Percentiles rank a stretch among this genome's conserved stretches.
Evolutionary conservation across 2,113 vertebrate species (phyloP).

Genomic region (Notarius quadriscutis): DNA sequence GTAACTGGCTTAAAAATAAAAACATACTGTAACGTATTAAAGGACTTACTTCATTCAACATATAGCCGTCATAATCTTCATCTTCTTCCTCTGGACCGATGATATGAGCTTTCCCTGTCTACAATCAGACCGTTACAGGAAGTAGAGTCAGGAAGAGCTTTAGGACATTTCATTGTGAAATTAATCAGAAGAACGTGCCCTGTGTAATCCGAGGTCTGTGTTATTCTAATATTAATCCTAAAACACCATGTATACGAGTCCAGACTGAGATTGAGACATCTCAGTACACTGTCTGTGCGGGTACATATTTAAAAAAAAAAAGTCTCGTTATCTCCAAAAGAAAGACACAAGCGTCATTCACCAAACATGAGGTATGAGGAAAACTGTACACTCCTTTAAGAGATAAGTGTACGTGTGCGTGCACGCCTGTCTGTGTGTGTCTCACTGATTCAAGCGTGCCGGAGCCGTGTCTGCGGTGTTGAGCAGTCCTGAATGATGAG

Average conservation of each 20-base stretch:
- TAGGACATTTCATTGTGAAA: background rate
- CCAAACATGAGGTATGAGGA: background rate
- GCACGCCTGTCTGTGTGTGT: background rate
- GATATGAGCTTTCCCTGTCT: slow-evolving; percentile 76
- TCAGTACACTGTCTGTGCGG: background rate
- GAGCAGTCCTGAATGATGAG: slow-evolving; percentile 67
- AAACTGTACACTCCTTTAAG: background rate
- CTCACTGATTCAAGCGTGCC: slow-evolving; percentile 79
- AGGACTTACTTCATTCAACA: slow-evolving; percentile 67
- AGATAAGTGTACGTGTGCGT: background rate
- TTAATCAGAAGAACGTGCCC: background rate
- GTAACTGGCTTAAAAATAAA: background rate
- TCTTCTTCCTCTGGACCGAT: slow-evolving; percentile 91
- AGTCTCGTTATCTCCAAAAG: background rate
- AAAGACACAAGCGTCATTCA: background rate
- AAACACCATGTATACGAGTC: background rate
- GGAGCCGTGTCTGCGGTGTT: slow-evolving; percentile 75
- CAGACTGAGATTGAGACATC: background rate
- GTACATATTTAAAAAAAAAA: background rate
- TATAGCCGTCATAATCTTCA: slow-evolving; percentile 74
- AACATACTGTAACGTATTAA: background rate
- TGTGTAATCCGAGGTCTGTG: background rate
- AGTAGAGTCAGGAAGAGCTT: background rate
- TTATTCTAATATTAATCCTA: background rate
- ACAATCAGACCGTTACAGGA: background rate